phyloP scores from a whole-genome alignment of 2,888 invertebrate species.

The Megamerina dolium region DNA sequence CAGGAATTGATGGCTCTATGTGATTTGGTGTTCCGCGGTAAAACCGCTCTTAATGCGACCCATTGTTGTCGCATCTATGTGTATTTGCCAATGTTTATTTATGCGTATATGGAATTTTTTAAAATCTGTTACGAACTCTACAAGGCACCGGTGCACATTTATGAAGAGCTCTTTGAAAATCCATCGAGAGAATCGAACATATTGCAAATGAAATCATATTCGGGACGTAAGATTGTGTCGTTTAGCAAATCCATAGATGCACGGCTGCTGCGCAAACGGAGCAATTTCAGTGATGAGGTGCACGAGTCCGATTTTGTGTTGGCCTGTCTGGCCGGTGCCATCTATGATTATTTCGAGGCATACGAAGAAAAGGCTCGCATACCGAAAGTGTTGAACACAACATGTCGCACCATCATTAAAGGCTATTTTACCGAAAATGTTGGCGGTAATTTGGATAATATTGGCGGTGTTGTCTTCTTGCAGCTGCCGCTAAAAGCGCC shows the following conservation, averaged over 20 bases:
- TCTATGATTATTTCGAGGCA: slow-evolving; percentile 39
- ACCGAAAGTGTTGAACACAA: slow-evolving; percentile 39
- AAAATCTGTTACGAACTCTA: slow-evolving; percentile 41
- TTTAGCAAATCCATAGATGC: slow-evolving; percentile 45
- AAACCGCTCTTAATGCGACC: slow-evolving; percentile 33
- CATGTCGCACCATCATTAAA: slow-evolving; percentile 43
- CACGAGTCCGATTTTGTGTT: slow-evolving; percentile 42
- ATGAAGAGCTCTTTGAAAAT: slow-evolving; percentile 41
- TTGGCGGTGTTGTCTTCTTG: slow-evolving; percentile 46
- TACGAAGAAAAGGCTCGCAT: slow-evolving; percentile 27
- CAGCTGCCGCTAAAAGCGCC: slow-evolving; percentile 39
- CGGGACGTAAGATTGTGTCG: slow-evolving; percentile 45
- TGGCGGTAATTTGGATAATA: slow-evolving; percentile 36
- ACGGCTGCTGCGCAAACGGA: slow-evolving; percentile 34
- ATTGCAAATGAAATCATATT: slow-evolving; percentile 44
- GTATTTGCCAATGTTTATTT: slow-evolving; percentile 40
- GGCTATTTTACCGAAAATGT: slow-evolving; percentile 43
- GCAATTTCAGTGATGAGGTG: slow-evolving; percentile 30
- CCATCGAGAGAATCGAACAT: slow-evolving; percentile 41
- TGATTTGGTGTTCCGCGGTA: slow-evolving; percentile 39
- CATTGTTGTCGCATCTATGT: slow-evolving; percentile 36
- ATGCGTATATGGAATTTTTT: slow-evolving; percentile 40
- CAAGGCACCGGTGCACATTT: slow-evolving; percentile 44
- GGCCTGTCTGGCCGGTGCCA: slow-evolving; percentile 41
- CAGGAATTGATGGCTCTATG: slow-evolving; percentile 36